These are phyloP conservation scores for Micromussa lordhowensis DNA, from an alignment of 92 coral and sea anemone species.

Conservation along the genomic window DNA sequence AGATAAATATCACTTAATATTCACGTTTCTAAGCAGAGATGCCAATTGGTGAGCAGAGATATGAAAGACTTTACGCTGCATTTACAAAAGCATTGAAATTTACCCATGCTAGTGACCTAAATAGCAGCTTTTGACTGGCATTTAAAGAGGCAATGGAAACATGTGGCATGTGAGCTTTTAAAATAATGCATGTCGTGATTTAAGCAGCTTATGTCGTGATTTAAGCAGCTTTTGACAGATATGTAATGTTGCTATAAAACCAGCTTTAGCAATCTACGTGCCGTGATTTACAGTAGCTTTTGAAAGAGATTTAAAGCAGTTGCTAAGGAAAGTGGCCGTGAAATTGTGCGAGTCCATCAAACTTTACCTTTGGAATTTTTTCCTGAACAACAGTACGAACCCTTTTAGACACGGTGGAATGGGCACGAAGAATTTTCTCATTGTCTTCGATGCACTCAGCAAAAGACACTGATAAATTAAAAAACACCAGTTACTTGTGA, in stretches of 20 bases:
- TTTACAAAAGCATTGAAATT: constrained; percentile 2
- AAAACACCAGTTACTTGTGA: constrained; percentile 20
- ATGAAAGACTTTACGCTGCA: not conserved
- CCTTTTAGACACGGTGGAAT: constrained; percentile 45
- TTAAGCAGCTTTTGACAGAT: not conserved
- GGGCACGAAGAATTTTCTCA: constrained; percentile 55
- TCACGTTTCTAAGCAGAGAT: not conserved
- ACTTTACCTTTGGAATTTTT: constrained; percentile 46
- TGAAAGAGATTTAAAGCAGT: not conserved
- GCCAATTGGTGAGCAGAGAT: not conserved
- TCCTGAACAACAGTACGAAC: constrained; percentile 48
- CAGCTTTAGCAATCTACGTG: not conserved
- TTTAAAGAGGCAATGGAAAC: not conserved
- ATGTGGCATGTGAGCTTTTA: not conserved
- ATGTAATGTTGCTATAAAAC: not conserved
- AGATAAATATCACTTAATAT: not conserved
- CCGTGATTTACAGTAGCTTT: not conserved
- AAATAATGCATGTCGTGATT: not conserved
- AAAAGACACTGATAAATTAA: constrained; percentile 44
- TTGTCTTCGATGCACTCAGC: constrained; percentile 58
- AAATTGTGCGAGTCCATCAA: constrained; percentile 2
- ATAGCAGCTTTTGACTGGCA: no score
- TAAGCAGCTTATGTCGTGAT: not conserved
- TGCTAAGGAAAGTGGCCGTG: not conserved
- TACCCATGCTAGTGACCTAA: not conserved